Evolutionary conservation across 2,888 invertebrate genomes (phyloP), one percentile per base, ranked within the genome.

Genomic region (Byasa hedistus): DNA sequence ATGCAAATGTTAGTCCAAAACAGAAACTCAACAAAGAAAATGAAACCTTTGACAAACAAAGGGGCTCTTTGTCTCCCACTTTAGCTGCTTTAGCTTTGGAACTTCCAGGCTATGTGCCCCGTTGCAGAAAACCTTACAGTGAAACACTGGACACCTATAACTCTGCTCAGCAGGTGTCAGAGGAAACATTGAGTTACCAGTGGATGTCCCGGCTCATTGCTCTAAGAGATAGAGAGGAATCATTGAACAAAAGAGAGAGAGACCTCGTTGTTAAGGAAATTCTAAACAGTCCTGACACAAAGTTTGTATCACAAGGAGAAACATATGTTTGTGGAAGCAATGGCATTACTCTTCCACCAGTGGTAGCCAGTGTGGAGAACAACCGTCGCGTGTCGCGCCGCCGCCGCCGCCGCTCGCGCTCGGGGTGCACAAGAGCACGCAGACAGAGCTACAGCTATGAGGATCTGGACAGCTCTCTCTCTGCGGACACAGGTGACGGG

Each of bases 401-500:
- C 12, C 83, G 81, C 3, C 85, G 76, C 21, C 82, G 84, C 3
- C 81, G 83, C 44, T 71, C 80, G 0, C 76, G 80, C 62, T 86
- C 88, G 0, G 73, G 81, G 64, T 83, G 85, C 27, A 61, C 79
- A 4, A 79, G 82, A 21, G 73, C 75, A 2, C 84, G 85, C 63
- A 80, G 89, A 66, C 83, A 85, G 77, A 88, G 83, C 70, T 86
- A 77, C 36, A 85, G 80, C 0, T 93, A 93, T 69, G 93, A 93
- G 64, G 93, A 94, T 71, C 79, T 93, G 36, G 93, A 93, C 76
- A 93, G 93, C 70, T 93, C 94, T 0, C 79, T 94, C 57, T 93
- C 93, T 0, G 93, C 93, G 0, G 93, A 93, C 69, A 78, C 90
- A 4, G 93, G 93, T 0, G 93, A 93, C 65, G 79, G 87, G 36